A percentile compares a stretch with the other conserved stretches of the same genome.
phyloP scores from a whole-genome alignment of 2,888 invertebrate species.

The Andricus curvator region DNA sequence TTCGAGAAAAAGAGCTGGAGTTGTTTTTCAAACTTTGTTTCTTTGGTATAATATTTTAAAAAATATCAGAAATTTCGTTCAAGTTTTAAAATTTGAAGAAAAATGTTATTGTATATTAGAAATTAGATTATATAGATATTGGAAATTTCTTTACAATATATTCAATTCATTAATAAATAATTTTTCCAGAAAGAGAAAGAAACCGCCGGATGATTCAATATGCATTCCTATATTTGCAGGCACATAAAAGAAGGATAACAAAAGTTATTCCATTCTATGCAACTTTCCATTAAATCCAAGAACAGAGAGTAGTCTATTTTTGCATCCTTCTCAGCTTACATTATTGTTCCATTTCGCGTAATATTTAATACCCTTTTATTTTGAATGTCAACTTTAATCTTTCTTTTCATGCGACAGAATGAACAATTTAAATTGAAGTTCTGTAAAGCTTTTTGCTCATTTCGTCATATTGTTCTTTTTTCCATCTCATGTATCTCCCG shows the following conservation, averaged over 20 bases:
- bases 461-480: conserved; percentile 15
- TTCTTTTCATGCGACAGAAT: not conserved
- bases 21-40: not conserved
- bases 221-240: not conserved
- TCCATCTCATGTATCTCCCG: not conserved
- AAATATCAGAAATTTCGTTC: too few relatives aligned
- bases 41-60: too few relatives aligned
- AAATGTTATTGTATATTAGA: not conserved
- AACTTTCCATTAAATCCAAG: too few relatives aligned
- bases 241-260: not conserved
- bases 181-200: too few relatives aligned
- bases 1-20: not conserved
- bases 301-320: not conserved
- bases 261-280: not conserved
- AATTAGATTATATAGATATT: too few relatives aligned
- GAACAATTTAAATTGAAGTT: conserved; percentile 7
- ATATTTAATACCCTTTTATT: not conserved
- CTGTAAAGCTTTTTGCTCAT: conserved; percentile 3
- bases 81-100: not conserved
- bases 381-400: conserved; percentile 10
- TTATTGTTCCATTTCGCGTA: conserved; percentile 25
- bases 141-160: too few relatives aligned
- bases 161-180: too few relatives aligned
- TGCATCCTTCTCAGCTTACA: not conserved
- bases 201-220: not conserved